A percentile compares a stretch with the other conserved stretches of the same genome.
phyloP scores from a whole-genome alignment of 2,113 vertebrate species.

The Morphnarchus princeps region DNA sequence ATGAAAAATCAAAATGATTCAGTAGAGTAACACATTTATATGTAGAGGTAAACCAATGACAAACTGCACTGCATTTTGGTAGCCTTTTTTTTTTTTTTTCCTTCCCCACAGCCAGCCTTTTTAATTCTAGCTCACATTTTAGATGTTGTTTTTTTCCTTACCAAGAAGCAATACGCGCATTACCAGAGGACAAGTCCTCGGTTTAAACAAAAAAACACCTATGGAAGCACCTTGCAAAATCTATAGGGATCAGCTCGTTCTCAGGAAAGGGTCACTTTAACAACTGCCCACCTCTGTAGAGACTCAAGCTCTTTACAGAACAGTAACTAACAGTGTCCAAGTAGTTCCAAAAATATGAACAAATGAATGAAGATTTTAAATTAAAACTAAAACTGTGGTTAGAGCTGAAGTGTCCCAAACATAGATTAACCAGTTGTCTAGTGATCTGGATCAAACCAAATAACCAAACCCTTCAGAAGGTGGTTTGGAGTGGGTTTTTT shows the following conservation, averaged over 20 bases:
- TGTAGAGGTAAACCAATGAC: background rate
- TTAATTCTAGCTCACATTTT: background rate
- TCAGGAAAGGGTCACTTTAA: background rate
- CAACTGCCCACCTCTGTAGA: background rate
- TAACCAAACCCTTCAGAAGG: background rate
- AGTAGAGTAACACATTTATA: background rate
- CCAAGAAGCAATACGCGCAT: background rate
- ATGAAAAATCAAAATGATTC: background rate
- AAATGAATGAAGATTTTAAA: background rate
- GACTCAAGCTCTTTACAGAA: background rate
- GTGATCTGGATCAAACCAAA: background rate
- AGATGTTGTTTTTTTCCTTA: background rate
- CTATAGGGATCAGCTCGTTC: background rate
- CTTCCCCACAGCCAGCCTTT: background rate
- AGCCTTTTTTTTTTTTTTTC: background rate
- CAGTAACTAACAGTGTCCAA: background rate
- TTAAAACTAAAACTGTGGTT: background rate
- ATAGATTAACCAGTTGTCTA: background rate
- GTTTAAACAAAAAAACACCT: background rate
- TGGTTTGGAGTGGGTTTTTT: background rate
- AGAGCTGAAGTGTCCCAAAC: background rate
- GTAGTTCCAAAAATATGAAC: background rate
- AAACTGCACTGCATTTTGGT: background rate
- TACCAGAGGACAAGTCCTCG: background rate
- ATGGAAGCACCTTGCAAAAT: background rate